These are phyloP conservation scores for Cheumatopsyche charites DNA, from an alignment of 1,140 invertebrate species.

Conservation along the genomic window DNA sequence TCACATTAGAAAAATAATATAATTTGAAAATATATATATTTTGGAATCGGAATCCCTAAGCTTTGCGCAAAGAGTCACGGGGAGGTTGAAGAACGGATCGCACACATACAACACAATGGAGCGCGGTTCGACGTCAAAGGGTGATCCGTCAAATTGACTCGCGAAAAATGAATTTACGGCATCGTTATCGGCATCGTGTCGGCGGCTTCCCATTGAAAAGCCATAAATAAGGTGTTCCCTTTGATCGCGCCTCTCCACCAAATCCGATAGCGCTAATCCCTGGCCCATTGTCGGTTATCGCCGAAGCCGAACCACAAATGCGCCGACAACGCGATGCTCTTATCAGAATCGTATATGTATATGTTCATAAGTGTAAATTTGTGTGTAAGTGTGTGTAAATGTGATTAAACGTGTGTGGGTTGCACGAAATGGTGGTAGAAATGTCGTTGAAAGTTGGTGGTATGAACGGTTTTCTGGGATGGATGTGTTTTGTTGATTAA, in stretches of 20 bases:
- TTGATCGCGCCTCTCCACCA: slow-evolving; percentile 43
- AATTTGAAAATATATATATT: too few relatives aligned
- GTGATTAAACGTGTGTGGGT: too few relatives aligned
- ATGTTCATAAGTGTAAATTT: not conserved
- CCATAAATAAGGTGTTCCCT: slow-evolving; percentile 48
- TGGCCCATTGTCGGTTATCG: slow-evolving; percentile 40
- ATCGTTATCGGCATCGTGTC: slow-evolving; percentile 36
- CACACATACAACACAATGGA: too few relatives aligned
- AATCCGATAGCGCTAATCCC: slow-evolving; percentile 47
- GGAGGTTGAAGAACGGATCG: too few relatives aligned
- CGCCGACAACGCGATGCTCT: slow-evolving; percentile 29
- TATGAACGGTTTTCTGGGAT: too few relatives aligned
- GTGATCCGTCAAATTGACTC: slow-evolving; percentile 28
- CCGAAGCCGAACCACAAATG: slow-evolving; percentile 29
- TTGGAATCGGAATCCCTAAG: too few relatives aligned
- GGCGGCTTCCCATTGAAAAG: slow-evolving; percentile 38
- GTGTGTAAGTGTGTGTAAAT: too few relatives aligned
- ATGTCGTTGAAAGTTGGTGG: too few relatives aligned
- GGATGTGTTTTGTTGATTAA: too few relatives aligned
- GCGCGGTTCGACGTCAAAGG: not conserved
- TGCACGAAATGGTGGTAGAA: too few relatives aligned
- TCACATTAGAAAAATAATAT: too few relatives aligned
- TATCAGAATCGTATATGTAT: slow-evolving; percentile 31
- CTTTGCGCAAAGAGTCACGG: too few relatives aligned
- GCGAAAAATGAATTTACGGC: slow-evolving; percentile 43